Evolutionary conservation across 2,797 vertebrate species (phyloP).

Genomic region (Cheirogaleus major): DNA sequence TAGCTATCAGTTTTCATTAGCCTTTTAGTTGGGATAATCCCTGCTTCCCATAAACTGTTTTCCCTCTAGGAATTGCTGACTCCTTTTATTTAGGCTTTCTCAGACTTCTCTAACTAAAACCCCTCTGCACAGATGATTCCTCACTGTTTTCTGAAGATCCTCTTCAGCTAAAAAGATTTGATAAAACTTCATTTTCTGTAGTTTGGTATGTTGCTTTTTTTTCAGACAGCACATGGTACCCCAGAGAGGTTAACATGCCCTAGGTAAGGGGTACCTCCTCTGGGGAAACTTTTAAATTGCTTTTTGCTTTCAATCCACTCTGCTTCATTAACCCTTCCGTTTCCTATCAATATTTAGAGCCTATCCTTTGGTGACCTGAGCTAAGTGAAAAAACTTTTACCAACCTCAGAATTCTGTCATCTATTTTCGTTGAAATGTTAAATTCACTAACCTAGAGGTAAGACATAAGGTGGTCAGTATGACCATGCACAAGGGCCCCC

Average conservation of each 20-base stretch:
- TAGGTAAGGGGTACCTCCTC: neutral
- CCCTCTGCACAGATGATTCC: neutral
- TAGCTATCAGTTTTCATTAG: constrained; percentile 52
- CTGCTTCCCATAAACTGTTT: constrained; percentile 9
- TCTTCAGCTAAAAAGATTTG: neutral
- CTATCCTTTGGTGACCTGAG: neutral
- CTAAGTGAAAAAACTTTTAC: neutral
- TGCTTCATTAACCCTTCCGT: neutral
- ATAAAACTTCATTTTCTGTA: neutral
- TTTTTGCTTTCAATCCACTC: constrained; percentile 1
- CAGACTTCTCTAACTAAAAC: neutral
- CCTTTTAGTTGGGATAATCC: constrained; percentile 59
- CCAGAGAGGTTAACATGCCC: neutral
- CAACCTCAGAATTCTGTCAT: neutral
- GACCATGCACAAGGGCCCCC: neutral
- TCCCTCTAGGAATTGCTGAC: constrained; percentile 46
- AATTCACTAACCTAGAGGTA: neutral
- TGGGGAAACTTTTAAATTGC: neutral
- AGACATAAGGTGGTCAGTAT: neutral
- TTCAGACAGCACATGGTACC: neutral
- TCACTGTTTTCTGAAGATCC: neutral
- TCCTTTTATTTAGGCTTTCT: constrained; percentile 11
- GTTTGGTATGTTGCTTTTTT: neutral
- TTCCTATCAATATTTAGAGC: neutral
- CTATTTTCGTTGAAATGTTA: constrained; percentile 8